A percentile compares a stretch with the other conserved stretches of the same genome.
Conservation (phyloP, 2,113 vertebrate species). For the Prunella himalayana region DNA sequence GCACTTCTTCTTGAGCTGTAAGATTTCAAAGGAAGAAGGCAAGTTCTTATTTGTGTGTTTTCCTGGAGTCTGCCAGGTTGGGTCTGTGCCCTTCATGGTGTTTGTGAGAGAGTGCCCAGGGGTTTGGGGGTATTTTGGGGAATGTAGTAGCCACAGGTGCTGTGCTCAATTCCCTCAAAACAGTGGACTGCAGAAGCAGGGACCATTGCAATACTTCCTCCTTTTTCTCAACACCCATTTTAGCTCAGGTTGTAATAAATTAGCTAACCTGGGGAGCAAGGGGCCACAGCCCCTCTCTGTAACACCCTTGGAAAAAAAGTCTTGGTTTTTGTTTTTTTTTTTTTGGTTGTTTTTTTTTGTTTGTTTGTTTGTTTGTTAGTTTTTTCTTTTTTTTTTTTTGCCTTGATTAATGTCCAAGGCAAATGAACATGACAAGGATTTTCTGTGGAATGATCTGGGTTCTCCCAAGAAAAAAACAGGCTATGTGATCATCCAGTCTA, state of each 20-base stretch:
- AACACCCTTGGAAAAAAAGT: not conserved
- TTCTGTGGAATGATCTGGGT: not conserved
- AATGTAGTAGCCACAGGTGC: not conserved
- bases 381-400: no score
- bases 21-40: not conserved
- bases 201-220: not conserved
- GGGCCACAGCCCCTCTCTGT: not conserved
- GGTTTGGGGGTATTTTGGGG: not conserved
- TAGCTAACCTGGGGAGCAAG: not conserved
- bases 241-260: not conserved
- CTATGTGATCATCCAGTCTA: not conserved
- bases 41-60: not conserved
- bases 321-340: no score
- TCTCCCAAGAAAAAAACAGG: not conserved
- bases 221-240: not conserved
- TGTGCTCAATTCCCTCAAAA: not conserved
- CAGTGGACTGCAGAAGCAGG: not conserved
- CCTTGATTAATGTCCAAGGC: not conserved
- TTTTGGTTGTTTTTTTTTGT: no score
- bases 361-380: no score
- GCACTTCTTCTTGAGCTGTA: not conserved
- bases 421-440: not conserved
- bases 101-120: not conserved
- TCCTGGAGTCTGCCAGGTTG: not conserved
- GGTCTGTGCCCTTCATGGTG: not conserved